Base-by-base conservation (phyloP, 2,113 vertebrate species). In the Xiphias gladius region DNA sequence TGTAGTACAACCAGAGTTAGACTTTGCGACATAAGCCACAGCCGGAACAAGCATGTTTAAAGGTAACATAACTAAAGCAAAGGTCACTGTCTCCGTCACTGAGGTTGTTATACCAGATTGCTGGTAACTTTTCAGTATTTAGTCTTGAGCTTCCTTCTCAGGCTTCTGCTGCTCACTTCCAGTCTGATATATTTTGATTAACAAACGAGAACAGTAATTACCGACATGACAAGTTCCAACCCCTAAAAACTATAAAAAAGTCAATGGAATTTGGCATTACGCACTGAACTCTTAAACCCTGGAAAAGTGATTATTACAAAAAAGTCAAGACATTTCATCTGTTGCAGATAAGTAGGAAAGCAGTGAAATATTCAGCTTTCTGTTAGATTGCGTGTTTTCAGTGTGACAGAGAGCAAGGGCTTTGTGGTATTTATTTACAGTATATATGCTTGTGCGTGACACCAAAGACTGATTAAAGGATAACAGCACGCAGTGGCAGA, bases 41-140 rank as follows among this genome's bases (percentile, higher is more conserved):
- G 22, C 74, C 75, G 90, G 90, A 90, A 88, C 62, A 66, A 87
- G 78, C 74, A 84, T 55, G 73, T 69, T 17, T n/a, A 67, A 86
- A 86, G 61, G 63, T 72, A 73, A 79, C 39, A 22, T 55, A 43
- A 9, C 59, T 19, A 12, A 22, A 30, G 20, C 7, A 73, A 79
- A 86, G 17, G 41, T 12, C 17, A 19, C 9, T 24, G 24, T 43
- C 9, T 41, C 57, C 0, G 5, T 24, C 30, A 37, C 22, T 64
- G 20, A 52, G 12, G 9, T 8, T 14, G 0, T 30, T 0, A 0
- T 8, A 22, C n/a, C 2, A 43, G 50, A 30, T 66, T 28, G 7
- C 5, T 1, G 19, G 54, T 16, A 64, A 68, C 35, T 19, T n/a
- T 22, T 24, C 4, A 24, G 41, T 3, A 7, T 62, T 76, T 37